Evolutionary conservation across 53 echinoderm and acorn worm species (phyloP), one percentile per base, ranked within the genome.

Genomic region (Crossaster papposus): DNA sequence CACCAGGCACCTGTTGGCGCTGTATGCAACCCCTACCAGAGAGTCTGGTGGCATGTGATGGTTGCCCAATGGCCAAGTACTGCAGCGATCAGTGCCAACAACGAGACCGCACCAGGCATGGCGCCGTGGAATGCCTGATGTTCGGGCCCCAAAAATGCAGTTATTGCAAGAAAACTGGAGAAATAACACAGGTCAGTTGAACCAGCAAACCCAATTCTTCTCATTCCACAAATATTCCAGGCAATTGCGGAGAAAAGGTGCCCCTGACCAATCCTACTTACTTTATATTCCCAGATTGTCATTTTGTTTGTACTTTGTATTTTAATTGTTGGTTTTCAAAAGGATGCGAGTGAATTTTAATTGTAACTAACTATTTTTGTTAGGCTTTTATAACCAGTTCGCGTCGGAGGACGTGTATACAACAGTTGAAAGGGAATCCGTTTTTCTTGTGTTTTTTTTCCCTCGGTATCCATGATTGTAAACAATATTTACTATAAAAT

Each of bases 1-100:
- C 26, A 76, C n/a, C 62, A 88, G 88, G 88, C 37, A 78, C 78
- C 38, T 88, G 88, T 34, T 88, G 88, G 88, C 88, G 88, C 32
- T 88, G 88, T 78, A 78, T 77, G 65, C 51, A 88, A 44, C 17
- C 62, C 8, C 54, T 88, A 9, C 63, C 88, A 14, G 58, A 36
- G 17, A 14, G 64, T 78, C 23, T 22, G 23, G 63, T 36, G 58
- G n/a, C 28, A 36, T 88, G 88, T 54, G 28, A 62, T 62, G 78
- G 70, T 22, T 88, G 88, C 55, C 36, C 55, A 36, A 78, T 36
- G 37, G 88, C 88, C 14, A 35, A n/a, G 24, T 88, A 88, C 78
- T 88, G 88, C 78, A 88, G 88, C 35, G 78, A 78, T 30, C 58
- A 22, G 28, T 88, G 88, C 65, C 58, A 34, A 18, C 11, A 65